A percentile compares a stretch with the other conserved stretches of the same genome.
Evolutionary conservation across 1,140 invertebrate species (phyloP).

Genomic region (Ooceraea biroi): DNA sequence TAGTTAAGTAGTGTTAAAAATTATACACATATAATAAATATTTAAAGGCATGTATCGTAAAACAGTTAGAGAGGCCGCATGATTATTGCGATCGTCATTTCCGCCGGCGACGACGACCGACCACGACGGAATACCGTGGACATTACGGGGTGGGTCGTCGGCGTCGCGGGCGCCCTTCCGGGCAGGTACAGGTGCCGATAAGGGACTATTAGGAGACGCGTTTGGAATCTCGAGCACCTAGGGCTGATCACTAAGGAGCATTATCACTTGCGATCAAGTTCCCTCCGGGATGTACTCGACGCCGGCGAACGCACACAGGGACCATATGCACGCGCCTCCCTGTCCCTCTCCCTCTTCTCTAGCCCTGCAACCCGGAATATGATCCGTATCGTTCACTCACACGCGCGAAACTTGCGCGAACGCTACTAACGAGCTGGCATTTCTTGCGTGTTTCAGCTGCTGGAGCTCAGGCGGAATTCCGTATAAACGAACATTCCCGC

Average conservation of each 20-base stretch:
- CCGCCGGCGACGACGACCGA: background rate
- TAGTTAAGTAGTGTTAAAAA: too few species aligned
- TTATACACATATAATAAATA: too few species aligned
- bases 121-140: slow-evolving; percentile 28
- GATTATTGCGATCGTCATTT: slow-evolving; percentile 19
- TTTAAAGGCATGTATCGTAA: too few species aligned
- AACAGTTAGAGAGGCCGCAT: too few species aligned
- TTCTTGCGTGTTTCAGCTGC: slow-evolving; percentile 58
- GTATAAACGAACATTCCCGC: slow-evolving; percentile 48
- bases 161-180: slow-evolving; percentile 4
- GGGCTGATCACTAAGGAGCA: slow-evolving; percentile 63
- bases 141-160: slow-evolving; percentile 24
- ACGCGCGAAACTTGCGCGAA: slow-evolving; percentile 47
- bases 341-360: background rate
- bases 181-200: slow-evolving; percentile 48
- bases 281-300: slow-evolving; percentile 38
- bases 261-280: slow-evolving; percentile 65
- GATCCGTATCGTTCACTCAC: slow-evolving; percentile 56
- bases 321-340: slow-evolving; percentile 6
- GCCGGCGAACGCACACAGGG: slow-evolving; percentile 34
- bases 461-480: slow-evolving; percentile 40
- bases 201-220: slow-evolving; percentile 61
- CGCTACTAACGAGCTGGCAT: slow-evolving; percentile 56
- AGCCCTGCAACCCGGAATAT: slow-evolving; percentile 18
- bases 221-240: slow-evolving; percentile 59